A percentile compares a stretch with the other conserved stretches of the same genome.
Evolutionary conservation across 2,113 vertebrate species (phyloP).

Genomic region (Forbesichthys agassizii): DNA sequence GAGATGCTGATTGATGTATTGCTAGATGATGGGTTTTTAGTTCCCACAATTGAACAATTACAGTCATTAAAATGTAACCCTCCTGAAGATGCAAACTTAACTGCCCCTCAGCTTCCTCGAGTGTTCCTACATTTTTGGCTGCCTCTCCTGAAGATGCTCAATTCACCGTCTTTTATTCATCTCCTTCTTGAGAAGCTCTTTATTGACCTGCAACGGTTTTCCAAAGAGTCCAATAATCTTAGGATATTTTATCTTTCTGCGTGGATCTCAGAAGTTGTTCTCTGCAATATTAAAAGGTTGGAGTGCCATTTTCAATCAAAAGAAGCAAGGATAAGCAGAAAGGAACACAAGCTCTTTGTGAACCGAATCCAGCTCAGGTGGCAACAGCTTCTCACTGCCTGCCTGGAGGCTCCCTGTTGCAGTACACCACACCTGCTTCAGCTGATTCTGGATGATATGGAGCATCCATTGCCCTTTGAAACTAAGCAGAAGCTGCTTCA

Average conservation of each 20-base stretch:
- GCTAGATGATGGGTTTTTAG: conserved; percentile 88
- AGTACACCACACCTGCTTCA: conserved; percentile 86
- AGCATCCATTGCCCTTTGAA: conserved; percentile 78
- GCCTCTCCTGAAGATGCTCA: conserved; percentile 84
- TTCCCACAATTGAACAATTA: conserved; percentile 87
- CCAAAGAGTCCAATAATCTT: conserved; percentile 63
- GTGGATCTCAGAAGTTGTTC: conserved; percentile 88
- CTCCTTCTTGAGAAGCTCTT: conserved; percentile 88
- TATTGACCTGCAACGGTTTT: conserved; percentile 76
- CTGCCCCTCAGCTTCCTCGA: conserved; percentile 71
- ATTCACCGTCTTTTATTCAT: conserved; percentile 81
- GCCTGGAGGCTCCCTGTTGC: conserved; percentile 86
- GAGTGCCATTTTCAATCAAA: conserved; percentile 65
- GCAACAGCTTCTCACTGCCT: conserved; percentile 82
- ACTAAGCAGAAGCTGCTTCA: conserved; percentile 83
- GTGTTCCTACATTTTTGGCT: conserved; percentile 89
- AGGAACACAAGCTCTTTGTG: conserved; percentile 79
- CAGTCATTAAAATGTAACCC: conserved; percentile 80
- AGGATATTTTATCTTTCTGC: conserved; percentile 81
- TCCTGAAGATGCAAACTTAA: conserved; percentile 32
- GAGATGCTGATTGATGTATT: conserved; percentile 80
- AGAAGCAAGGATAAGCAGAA: conserved; percentile 69
- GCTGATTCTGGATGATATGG: conserved; percentile 88
- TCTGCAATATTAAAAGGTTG: conserved; percentile 77
- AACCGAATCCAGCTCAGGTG: conserved; percentile 82